Conservation (phyloP, 2,113 vertebrate genomes). For the Eupsittula cactorum region DNA sequence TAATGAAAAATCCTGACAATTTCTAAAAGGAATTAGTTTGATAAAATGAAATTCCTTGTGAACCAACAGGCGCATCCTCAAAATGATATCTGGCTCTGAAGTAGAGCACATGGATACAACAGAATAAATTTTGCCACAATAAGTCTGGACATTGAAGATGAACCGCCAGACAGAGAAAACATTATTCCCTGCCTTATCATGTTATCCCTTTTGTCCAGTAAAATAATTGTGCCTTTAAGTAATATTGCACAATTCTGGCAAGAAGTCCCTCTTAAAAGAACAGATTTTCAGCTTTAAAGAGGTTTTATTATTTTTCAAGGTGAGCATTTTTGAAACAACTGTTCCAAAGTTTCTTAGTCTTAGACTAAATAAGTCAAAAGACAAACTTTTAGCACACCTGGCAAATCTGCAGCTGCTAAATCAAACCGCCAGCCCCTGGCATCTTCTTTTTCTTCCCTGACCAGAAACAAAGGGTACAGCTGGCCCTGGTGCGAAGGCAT, state of each 20-base stretch:
- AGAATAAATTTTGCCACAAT: not conserved
- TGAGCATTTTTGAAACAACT: not conserved
- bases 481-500: not conserved
- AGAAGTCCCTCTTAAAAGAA: not conserved
- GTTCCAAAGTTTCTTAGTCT: not conserved
- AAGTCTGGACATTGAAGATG: not conserved
- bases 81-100: not conserved
- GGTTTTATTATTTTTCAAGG: not conserved
- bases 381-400: not conserved
- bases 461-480: not conserved
- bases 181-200: not conserved
- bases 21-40: not conserved
- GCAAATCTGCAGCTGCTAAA: not conserved
- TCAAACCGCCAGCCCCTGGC: accelerated
- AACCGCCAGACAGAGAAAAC: not conserved
- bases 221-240: not conserved
- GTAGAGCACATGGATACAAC: not conserved
- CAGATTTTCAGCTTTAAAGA: not conserved
- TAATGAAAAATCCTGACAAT: not conserved
- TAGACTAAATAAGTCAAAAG: not conserved
- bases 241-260: conserved; percentile 3
- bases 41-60: not conserved
- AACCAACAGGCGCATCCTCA: not conserved
- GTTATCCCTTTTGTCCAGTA: not conserved
- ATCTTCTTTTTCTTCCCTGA: not conserved